Evolutionary conservation across 1,140 invertebrate species (phyloP).

Genomic region (Eupristina koningsbergeri): DNA sequence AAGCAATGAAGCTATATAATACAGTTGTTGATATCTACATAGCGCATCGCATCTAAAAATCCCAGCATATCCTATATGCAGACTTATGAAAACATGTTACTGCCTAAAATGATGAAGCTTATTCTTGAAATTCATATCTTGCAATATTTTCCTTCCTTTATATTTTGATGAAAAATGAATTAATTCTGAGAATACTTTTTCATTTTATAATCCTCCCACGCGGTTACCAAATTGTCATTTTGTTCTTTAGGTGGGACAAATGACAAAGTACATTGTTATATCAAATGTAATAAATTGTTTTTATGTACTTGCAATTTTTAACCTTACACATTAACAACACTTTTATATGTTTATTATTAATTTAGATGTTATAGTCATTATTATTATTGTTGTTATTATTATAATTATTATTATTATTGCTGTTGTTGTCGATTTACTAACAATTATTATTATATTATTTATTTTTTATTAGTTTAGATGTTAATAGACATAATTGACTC

Average conservation of each 20-base stretch:
- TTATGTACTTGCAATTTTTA: too few relatives aligned
- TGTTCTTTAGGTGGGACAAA: neutral
- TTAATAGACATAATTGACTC: neutral
- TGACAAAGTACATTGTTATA: too few relatives aligned
- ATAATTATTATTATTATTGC: too few relatives aligned
- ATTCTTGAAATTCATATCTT: neutral
- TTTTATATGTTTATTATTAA: too few relatives aligned
- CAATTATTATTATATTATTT: neutral
- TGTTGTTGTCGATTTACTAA: too few relatives aligned
- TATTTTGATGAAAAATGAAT: neutral
- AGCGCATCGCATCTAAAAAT: too few relatives aligned
- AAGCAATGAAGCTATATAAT: neutral
- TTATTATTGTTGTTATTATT: too few relatives aligned
- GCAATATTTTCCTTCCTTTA: neutral
- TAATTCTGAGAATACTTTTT: conserved; percentile 23
- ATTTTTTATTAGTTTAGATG: neutral
- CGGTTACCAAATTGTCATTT: neutral
- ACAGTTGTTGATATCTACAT: neutral
- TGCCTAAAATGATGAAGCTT: conserved; percentile 8
- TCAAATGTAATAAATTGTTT: too few relatives aligned
- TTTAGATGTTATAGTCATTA: too few relatives aligned
- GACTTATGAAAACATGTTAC: neutral
- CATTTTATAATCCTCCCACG: neutral
- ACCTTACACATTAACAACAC: too few relatives aligned
- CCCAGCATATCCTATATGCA: neutral